These are phyloP conservation scores for Beroe forskalii DNA, from an alignment of 37 sponge, comb jelly and placozoan genomes.

Conservation along the genomic window DNA sequence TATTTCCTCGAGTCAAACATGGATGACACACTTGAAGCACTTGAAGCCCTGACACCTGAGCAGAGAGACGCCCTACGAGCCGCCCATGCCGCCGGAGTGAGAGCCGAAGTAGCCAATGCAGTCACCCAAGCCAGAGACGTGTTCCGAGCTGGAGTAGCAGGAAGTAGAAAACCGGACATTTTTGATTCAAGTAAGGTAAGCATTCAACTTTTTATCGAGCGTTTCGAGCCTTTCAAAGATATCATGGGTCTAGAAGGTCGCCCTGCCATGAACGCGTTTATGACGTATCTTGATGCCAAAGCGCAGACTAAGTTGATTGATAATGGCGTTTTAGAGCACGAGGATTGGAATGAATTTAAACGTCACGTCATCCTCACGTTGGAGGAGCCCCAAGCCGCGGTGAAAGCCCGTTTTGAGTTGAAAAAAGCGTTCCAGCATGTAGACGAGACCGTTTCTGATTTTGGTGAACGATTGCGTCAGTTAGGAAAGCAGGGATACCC, in stretches of 20 bases:
- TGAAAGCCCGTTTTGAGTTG: background rate
- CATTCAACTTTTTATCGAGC: background rate
- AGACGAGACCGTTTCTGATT: background rate
- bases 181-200: background rate
- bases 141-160: background rate
- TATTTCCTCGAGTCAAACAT: no score
- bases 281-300: slow-evolving; percentile 8
- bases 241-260: background rate
- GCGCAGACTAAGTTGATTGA: background rate
- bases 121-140: background rate
- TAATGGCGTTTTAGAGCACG: no score
- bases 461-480: background rate
- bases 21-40: no score
- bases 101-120: no score
- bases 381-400: background rate
- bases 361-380: background rate
- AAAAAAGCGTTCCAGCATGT: background rate
- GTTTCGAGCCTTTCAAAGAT: background rate
- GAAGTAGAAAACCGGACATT: background rate
- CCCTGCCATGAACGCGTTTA: background rate
- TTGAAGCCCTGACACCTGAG: no score
- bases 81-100: no score
- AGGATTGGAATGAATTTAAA: background rate
- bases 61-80: no score
- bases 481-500: background rate